Conservation (phyloP, 2,888 invertebrate genomes). For the Hoplodrina ambigua region DNA sequence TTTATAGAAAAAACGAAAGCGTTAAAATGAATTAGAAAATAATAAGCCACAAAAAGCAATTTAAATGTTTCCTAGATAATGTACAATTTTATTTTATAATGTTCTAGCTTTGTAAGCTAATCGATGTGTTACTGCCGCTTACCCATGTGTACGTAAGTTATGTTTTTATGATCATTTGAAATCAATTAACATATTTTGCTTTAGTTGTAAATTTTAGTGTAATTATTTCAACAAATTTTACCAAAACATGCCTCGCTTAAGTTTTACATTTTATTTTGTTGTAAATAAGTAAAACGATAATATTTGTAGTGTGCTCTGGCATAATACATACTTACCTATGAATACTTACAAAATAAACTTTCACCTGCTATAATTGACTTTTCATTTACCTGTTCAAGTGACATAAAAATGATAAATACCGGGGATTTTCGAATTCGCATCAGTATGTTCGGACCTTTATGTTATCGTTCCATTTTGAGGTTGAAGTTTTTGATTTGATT, state of each 20-base stretch:
- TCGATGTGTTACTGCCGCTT: conserved; percentile 57
- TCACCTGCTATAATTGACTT: conserved; percentile 77
- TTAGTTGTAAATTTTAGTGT: conserved; percentile 75
- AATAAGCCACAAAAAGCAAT: conserved; percentile 77
- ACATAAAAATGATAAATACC: not conserved
- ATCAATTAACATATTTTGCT: conserved; percentile 63
- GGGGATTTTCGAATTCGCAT: not conserved
- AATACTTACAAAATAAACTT: conserved; percentile 81
- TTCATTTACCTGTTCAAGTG: conserved; percentile 33
- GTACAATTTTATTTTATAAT: conserved; percentile 75
- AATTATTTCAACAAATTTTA: conserved; percentile 87
- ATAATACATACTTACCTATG: conserved; percentile 82
- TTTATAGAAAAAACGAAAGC: conserved; percentile 69
- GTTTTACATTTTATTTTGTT: conserved; percentile 82
- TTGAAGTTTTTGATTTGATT: not conserved
- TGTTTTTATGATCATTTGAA: conserved; percentile 46
- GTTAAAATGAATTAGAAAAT: conserved; percentile 64
- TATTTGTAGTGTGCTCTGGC: conserved; percentile 84
- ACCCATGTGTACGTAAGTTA: conserved; percentile 49
- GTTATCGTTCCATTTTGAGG: not conserved
- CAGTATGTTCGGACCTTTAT: conserved; percentile 1
- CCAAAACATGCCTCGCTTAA: conserved; percentile 90
- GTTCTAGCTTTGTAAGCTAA: conserved; percentile 62
- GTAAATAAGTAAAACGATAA: conserved; percentile 81
- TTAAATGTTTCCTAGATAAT: conserved; percentile 79